A percentile compares a stretch with the other conserved stretches of the same genome.
Conservation (phyloP, 1,140 invertebrate genomes). For the Fragariocoptes setiger region DNA sequence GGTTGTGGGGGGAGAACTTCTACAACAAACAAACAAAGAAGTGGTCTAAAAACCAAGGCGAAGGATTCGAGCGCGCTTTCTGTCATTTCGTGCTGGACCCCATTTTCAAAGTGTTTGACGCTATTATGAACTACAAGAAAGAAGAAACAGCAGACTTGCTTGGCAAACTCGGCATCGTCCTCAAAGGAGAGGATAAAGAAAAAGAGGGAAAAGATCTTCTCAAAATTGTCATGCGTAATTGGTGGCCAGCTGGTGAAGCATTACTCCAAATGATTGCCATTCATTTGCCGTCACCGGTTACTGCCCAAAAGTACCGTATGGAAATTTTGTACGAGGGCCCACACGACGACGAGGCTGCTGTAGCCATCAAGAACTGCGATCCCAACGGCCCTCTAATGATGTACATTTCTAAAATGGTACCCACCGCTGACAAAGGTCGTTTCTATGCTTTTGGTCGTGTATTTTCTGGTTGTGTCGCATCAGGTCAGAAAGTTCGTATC, state of each 20-base stretch:
- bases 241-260: conserved; percentile 95
- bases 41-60: conserved; percentile 59
- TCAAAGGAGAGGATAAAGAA: conserved; percentile 79
- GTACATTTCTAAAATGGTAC: conserved; percentile 99
- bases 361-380: conserved; percentile 54
- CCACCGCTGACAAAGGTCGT: conserved; percentile 92
- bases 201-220: conserved; percentile 68
- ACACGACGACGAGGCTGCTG: conserved; percentile 73
- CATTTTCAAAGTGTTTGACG: conserved; percentile 92
- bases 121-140: conserved; percentile 93
- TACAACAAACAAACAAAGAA: conserved; percentile 92
- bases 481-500: conserved; percentile 80
- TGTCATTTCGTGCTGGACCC: conserved; percentile 93
- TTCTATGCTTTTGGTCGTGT: conserved; percentile 99
- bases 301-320: conserved; percentile 94
- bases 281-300: conserved; percentile 90
- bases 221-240: conserved; percentile 89
- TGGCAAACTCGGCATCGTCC: conserved; percentile 58
- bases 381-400: conserved; percentile 92
- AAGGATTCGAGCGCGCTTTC: conserved; percentile 76
- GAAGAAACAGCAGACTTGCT: conserved; percentile 58
- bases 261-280: conserved; percentile 99
- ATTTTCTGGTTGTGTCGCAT: conserved; percentile 80
- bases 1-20: conserved; percentile 78
- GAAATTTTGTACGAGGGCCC: conserved; percentile 97